phyloP scores from a whole-genome alignment of 2,113 vertebrate genomes.

The Sarotherodon lohbergeri region DNA sequence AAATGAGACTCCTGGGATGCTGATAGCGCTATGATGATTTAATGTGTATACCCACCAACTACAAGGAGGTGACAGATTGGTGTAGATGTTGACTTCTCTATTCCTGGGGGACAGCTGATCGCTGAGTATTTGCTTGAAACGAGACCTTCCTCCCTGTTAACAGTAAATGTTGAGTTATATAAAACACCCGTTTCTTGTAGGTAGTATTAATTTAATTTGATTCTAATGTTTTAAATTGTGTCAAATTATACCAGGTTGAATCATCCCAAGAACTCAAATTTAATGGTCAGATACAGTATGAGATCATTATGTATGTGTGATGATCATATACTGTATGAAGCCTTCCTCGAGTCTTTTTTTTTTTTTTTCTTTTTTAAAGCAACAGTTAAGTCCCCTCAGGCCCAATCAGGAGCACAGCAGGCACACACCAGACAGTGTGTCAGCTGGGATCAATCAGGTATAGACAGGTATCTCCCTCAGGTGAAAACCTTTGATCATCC shows the following conservation, averaged over 20 bases:
- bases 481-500: neutral
- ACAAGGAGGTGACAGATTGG: neutral
- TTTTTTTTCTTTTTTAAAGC: neutral
- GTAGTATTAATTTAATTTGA: neutral
- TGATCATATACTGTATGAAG: neutral
- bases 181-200: neutral
- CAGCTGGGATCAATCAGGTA: conserved; percentile 45
- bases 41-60: neutral
- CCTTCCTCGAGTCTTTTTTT: neutral
- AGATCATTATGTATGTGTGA: neutral
- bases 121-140: neutral
- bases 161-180: neutral
- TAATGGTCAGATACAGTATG: neutral
- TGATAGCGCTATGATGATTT: neutral
- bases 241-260: neutral
- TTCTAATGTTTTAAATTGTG: neutral
- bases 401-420: conserved; percentile 33
- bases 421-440: neutral
- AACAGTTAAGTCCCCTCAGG: conserved; percentile 25
- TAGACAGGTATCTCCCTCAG: neutral
- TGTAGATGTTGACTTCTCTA: neutral
- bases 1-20: conserved; percentile 42
- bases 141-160: neutral
- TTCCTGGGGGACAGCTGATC: neutral
- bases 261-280: neutral